Base-by-base conservation (phyloP, 2,113 vertebrate species). In the Urocolius indicus region DNA sequence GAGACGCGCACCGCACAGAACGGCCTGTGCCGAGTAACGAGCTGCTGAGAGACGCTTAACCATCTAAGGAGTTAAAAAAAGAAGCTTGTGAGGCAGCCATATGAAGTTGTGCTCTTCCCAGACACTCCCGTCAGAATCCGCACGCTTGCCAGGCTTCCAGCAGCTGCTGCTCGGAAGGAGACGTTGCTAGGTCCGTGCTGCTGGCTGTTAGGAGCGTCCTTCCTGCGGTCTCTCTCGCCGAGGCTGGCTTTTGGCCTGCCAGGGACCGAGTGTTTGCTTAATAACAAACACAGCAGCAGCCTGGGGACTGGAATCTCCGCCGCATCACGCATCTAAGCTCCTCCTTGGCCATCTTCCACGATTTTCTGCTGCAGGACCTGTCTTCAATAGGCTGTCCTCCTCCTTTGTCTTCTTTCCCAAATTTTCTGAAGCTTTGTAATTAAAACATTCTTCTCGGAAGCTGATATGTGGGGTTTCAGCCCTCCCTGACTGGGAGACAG, bases 21-120 rank as follows among this genome's bases (percentile, higher is more conserved):
- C 0, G 34, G 34, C 14, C 8, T 22, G 34, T 18, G 59, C 52
- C 11, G 3, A 10, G n/a, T 3, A 7, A 3, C 51, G 57, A 11
- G 51, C 23, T 61, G 2, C 54, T 1, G 9, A 5, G 72, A 52
- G 32, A 24, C 36, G 12, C 32, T 17, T 38, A 13, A 5, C 17
- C 8, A 10, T 5, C 6, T 5, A 0, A 0, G 0, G n/a, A 8
- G 0, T 13, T 9, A 6, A 2, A 22, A 2, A 41, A 41, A n/a
- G n/a, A 5, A 5, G 26, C 34, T 13, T 1, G n/a, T 2, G 49
- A 48, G 13, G 38, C 11, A 0, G 32, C 0, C 2, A 1, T 49
- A 1, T 17, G 6, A 29, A 8, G 20, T 3, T 3, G 36, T 9
- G 45, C 38, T 16, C 3, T 38, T 5, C 27, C 3, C 43, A 19